Conservation (phyloP, 2,888 invertebrate species). For the Himalopsyche tibetana region DNA sequence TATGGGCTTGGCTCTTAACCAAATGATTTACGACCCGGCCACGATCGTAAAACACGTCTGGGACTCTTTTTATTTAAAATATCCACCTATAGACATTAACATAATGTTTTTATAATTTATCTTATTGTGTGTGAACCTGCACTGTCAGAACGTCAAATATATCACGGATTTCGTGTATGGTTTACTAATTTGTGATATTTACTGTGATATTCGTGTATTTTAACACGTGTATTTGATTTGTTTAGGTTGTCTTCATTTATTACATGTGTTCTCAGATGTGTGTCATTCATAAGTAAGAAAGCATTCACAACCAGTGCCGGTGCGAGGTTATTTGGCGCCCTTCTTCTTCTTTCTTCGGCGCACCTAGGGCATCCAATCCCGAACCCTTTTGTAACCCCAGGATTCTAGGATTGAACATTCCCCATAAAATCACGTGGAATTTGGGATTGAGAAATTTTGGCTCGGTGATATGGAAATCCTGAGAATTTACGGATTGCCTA, state of each 20-base stretch:
- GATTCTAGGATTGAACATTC: too few relatives aligned
- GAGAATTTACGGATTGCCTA: too few relatives aligned
- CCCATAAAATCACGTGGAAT: too few relatives aligned
- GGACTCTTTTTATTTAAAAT: not conserved
- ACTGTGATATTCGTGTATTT: not conserved
- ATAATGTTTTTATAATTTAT: slow-evolving; percentile 5
- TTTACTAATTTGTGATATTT: not conserved
- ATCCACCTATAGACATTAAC: not conserved
- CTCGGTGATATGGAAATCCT: too few relatives aligned
- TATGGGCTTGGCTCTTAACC: not conserved
- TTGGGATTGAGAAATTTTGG: too few relatives aligned
- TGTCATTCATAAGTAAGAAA: not conserved
- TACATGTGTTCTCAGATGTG: not conserved
- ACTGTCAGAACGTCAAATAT: not conserved
- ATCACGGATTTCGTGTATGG: not conserved
- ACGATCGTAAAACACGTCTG: not conserved
- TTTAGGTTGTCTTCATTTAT: not conserved
- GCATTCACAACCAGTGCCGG: too few relatives aligned
- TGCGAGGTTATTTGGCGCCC: too few relatives aligned
- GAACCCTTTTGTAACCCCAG: too few relatives aligned
- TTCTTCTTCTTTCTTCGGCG: too few relatives aligned
- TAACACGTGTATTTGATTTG: not conserved
- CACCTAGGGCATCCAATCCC: too few relatives aligned
- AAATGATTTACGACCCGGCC: slow-evolving; percentile 14
- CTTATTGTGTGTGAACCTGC: not conserved